Evolutionary conservation across 2,113 vertebrate species (phyloP), one percentile per base, ranked within the genome.

Genomic region (Daubentonia madagascariensis): DNA sequence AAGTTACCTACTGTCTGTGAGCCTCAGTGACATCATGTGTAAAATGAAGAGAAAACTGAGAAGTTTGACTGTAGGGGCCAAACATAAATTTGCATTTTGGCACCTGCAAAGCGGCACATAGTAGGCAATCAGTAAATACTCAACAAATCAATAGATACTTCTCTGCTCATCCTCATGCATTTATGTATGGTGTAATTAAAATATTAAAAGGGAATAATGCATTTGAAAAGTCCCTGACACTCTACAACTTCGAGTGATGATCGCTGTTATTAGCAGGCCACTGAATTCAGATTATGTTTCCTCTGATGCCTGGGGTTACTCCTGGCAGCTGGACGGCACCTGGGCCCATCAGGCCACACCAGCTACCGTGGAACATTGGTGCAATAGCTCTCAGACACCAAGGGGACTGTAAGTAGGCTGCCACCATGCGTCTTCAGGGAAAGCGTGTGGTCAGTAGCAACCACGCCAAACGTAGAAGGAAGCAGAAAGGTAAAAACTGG

Each of bases 21-120:
- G 37, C n/a, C 57, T 37, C 6, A 30, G 48, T 17, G 6, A 37
- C 4, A 6, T 35, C n/a, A 28, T 3, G 1, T 43, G 23, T 45
- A 6, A 45, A 10, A 13, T 12, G 5, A 40, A 40, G 67, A 37
- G 2, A 0, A 0, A 11, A 3, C 25, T 5, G 13, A 28, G 4
- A 1, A 61, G n/a, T 1, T 9, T 7, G 9, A 18, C 8, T 6
- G 1, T 9, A 18, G 54, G 25, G 35, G 17, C 13, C 17, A 61
- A 11, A 9, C 7, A 30, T 52, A 18, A 52, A 6, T 14, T 18
- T 2, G 23, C 25, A 5, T 32, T 3, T 20, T 0, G 13, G 32
- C 35, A 6, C 61, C n/a, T 43, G 28, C 54, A 63, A 13, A 23
- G 48, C 14, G 5, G 30, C 30, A 17, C 40, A 0, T 0, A 2